Base-by-base conservation (phyloP, 1,140 invertebrate species). In the Mercenaria mercenaria region DNA sequence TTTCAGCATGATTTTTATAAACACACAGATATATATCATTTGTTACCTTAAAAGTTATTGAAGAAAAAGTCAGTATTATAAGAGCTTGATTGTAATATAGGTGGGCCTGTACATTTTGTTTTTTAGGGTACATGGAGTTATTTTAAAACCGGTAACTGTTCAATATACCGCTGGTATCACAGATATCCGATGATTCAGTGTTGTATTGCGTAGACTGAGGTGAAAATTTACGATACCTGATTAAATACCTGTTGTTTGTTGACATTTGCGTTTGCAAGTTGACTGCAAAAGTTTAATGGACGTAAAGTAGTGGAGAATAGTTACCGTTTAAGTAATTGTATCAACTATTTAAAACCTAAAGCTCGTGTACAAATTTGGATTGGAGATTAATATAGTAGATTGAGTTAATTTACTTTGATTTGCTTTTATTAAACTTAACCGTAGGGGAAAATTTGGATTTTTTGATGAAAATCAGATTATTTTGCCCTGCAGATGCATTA, bases 181-280 rank as follows among this genome's bases (percentile, higher is more conserved):
- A 64, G 59, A n/a, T 64, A 64, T 64, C 26, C 3, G n/a, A 29
- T 64, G 59, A 64, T 64, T 64, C 59, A 29, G 59, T 64, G 59
- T n/a, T 64, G 26, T 26, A 59, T 29, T 29, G 26, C 26, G 4
- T 64, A 64, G 10, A 29, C 1, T 64, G 59, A 29, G 59, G 26
- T 64, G 59, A 64, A 64, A 64, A 64, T 64, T 64, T 64, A 64
- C 59, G 59, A 64, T 64, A 64, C 59, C 59, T 64, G 59, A 29
- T 64, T 64, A 64, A 64, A 29, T 29, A 64, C 59, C 59, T 64
- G 59, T 59, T 59, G 52, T 64, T 64, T 29, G 26, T 64, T 64
- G 59, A 64, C 59, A 64, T 64, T 56, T 23, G 10, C 52, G 52
- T 56, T 56, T 10, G 43, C n/a, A 56, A 56, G 52, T 56, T 56